Percentiles rank a stretch among this genome's conserved stretches.
These are phyloP conservation scores for Trichogramma dendrolimi DNA, from an alignment of 2,888 invertebrate genomes.

Conservation along the genomic window DNA sequence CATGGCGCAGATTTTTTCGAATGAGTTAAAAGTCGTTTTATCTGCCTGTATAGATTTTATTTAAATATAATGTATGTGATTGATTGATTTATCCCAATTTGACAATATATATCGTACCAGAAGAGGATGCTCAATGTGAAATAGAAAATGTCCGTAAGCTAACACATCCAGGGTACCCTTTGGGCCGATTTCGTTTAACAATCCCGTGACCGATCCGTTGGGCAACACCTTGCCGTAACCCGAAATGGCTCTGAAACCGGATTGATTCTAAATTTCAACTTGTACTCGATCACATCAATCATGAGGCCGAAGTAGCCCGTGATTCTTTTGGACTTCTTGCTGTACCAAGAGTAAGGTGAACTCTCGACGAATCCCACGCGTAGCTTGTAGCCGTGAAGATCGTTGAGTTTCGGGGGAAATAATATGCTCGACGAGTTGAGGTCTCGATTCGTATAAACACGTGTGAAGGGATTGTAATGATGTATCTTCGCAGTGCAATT, in stretches of 20 bases:
- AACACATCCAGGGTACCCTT: constrained; percentile 3
- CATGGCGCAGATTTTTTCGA: constrained; percentile 1
- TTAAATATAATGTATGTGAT: no score
- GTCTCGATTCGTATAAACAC: background rate
- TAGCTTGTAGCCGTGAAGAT: constrained; percentile 1
- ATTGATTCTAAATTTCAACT: background rate
- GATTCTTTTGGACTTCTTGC: background rate
- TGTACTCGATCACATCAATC: background rate
- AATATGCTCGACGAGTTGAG: background rate
- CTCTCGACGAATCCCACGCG: constrained; percentile 4
- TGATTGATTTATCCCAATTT: no score
- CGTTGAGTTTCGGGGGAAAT: background rate
- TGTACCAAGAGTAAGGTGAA: constrained; percentile 2
- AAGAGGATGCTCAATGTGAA: background rate
- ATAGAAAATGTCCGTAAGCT: constrained; percentile 13
- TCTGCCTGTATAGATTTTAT: background rate
- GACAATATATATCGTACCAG: no score
- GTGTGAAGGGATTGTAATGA: background rate
- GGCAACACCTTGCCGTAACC: constrained; percentile 7
- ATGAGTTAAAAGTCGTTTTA: background rate
- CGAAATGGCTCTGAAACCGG: background rate
- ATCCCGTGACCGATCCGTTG: constrained; percentile 7
- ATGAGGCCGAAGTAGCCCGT: background rate
- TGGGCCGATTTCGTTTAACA: background rate
- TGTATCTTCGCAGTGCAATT: background rate